These are phyloP conservation scores for Hipposideros larvatus DNA, from an alignment of 2,797 vertebrate species.

Conservation along the genomic window DNA sequence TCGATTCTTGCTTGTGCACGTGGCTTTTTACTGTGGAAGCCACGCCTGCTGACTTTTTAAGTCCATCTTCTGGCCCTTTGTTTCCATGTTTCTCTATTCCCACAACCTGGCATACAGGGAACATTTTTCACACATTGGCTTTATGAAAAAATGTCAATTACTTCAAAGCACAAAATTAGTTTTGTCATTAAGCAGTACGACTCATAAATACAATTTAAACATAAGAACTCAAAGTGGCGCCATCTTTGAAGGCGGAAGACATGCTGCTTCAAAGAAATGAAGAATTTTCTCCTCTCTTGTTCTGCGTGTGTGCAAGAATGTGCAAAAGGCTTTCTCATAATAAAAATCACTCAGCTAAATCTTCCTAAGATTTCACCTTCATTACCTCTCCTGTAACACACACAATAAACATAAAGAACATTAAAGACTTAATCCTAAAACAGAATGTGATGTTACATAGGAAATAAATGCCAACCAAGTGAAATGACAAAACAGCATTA, in stretches of 20 bases:
- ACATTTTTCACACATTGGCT: background rate
- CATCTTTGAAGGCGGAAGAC: conserved; percentile 22
- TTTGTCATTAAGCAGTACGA: background rate
- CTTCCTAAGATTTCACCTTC: background rate
- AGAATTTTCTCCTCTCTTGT: background rate
- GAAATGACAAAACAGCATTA: background rate
- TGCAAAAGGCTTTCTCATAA: background rate
- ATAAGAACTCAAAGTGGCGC: conserved; percentile 4
- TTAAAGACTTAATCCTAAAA: background rate
- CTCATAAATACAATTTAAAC: conserved; percentile 7
- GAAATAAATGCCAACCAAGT: background rate
- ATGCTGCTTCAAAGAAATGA: background rate
- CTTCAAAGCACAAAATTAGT: background rate
- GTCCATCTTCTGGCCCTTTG: background rate
- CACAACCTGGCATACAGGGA: background rate
- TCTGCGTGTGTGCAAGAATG: background rate
- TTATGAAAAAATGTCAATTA: background rate
- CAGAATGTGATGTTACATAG: background rate
- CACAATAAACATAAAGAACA: background rate
- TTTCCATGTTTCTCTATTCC: background rate
- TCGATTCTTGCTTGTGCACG: background rate
- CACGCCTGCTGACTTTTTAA: background rate
- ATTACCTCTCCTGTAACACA: background rate
- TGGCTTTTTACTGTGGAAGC: background rate
- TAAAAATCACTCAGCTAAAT: conserved; percentile 36